Conservation (phyloP, 2,888 invertebrate genomes). For the Phlogophora meticulosa region DNA sequence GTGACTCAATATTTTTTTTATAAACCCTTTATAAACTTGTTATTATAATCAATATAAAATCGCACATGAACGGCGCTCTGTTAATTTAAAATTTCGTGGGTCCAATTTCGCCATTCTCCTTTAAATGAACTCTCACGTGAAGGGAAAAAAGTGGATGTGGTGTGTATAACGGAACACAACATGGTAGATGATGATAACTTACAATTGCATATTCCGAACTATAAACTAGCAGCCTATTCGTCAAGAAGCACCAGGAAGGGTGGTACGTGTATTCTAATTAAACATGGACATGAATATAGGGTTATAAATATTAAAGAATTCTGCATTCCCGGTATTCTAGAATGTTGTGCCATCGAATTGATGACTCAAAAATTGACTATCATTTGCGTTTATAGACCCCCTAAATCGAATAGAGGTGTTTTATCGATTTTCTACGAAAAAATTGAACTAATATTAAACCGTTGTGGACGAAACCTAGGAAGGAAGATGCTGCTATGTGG, state of each 20-base stretch:
- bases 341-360: constrained; percentile 12
- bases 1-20: too few relatives aligned
- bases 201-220: constrained; percentile 8
- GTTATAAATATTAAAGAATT: constrained; percentile 1
- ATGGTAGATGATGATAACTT: constrained; percentile 3
- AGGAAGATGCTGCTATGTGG: background rate
- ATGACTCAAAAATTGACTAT: too few relatives aligned
- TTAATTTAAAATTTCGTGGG: too few relatives aligned
- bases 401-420: background rate
- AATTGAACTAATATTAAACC: background rate
- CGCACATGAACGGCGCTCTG: too few relatives aligned
- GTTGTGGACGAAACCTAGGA: background rate
- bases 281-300: background rate
- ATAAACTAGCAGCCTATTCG: constrained; percentile 1
- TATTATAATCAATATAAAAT: too few relatives aligned
- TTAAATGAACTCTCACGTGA: background rate
- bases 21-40: too few relatives aligned
- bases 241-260: constrained; percentile 13
- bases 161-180: constrained; percentile 7
- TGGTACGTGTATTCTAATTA: constrained; percentile 10
- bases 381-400: constrained; percentile 4
- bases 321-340: background rate
- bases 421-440: constrained; percentile 4
- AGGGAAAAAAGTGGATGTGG: background rate
- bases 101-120: too few relatives aligned